Conservation (phyloP, 2,888 invertebrate species). For the Graphium colonna region DNA sequence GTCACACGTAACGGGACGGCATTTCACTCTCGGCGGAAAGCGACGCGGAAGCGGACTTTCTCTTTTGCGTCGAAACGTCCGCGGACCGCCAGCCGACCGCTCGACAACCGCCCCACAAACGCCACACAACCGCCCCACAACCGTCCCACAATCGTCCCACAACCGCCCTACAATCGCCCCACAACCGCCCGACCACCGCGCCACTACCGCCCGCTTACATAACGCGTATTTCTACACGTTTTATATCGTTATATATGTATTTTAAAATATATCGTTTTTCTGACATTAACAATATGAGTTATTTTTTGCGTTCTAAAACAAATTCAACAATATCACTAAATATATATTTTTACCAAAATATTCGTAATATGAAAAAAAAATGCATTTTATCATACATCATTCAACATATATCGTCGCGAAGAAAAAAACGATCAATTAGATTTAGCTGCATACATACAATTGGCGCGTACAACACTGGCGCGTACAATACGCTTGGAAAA, state of each 20-base stretch:
- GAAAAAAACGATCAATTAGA: conserved; percentile 45
- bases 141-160: conserved; percentile 27
- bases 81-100: conserved; percentile 35
- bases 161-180: conserved; percentile 46
- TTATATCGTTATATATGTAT: neutral
- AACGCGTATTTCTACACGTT: conserved; percentile 23
- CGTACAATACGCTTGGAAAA: conserved; percentile 61
- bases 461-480: conserved; percentile 42
- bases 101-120: conserved; percentile 29
- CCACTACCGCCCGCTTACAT: conserved; percentile 31
- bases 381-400: neutral
- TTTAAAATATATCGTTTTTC: too few species aligned
- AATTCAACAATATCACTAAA: too few species aligned
- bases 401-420: conserved; percentile 3
- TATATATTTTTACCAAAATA: too few species aligned
- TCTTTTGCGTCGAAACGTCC: conserved; percentile 65
- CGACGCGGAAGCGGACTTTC: conserved; percentile 77
- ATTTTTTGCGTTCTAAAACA: too few species aligned
- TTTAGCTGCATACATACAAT: conserved; percentile 52
- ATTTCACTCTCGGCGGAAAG: conserved; percentile 77
- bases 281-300: too few species aligned
- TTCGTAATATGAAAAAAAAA: too few species aligned
- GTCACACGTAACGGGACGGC: conserved; percentile 74
- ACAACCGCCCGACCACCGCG: conserved; percentile 26
- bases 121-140: conserved; percentile 27